These are phyloP conservation scores for Sylvicola fuscatus DNA, from an alignment of 2,888 invertebrate species.

Conservation along the genomic window DNA sequence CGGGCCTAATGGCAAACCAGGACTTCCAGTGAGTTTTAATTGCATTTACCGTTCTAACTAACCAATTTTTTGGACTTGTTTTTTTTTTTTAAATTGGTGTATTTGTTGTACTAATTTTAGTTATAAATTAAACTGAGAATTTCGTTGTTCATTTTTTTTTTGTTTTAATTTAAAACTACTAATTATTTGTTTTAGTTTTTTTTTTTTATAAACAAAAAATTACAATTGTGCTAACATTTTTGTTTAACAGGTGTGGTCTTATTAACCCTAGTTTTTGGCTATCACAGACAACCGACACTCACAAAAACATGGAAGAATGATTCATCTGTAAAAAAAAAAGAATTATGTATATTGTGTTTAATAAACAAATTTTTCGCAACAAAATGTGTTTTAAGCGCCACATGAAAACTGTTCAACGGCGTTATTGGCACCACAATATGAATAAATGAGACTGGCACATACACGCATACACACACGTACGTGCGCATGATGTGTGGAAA, in stretches of 20 bases:
- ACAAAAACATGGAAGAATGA: conserved; percentile 9
- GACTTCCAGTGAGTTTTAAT: conserved; percentile 21
- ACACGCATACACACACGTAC: background rate
- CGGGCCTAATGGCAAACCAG: conserved; percentile 25
- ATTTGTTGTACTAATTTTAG: too few relatives aligned
- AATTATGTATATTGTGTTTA: conserved; percentile 9
- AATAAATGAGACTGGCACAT: too few relatives aligned
- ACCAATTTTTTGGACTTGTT: too few relatives aligned
- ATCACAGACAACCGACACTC: conserved; percentile 7
- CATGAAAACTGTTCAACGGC: too few relatives aligned
- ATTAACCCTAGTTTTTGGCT: conserved; percentile 15
- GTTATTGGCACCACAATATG: too few relatives aligned
- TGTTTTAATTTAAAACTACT: too few relatives aligned
- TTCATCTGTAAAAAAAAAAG: conserved; percentile 5
- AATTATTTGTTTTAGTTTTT: conserved; percentile 1
- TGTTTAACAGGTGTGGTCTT: conserved; percentile 26
- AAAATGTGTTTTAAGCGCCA: too few relatives aligned
- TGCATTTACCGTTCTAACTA: too few relatives aligned
- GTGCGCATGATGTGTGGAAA: background rate
- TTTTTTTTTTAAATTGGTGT: too few relatives aligned
- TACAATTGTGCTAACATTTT: conserved; percentile 6
- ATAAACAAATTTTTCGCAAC: too few relatives aligned
- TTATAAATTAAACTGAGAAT: conserved; percentile 9
- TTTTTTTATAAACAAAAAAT: background rate
- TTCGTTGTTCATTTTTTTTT: conserved; percentile 8